Conservation (phyloP, 53 echinoderm and acorn worm genomes). For the Hippasteria phrygiana region DNA sequence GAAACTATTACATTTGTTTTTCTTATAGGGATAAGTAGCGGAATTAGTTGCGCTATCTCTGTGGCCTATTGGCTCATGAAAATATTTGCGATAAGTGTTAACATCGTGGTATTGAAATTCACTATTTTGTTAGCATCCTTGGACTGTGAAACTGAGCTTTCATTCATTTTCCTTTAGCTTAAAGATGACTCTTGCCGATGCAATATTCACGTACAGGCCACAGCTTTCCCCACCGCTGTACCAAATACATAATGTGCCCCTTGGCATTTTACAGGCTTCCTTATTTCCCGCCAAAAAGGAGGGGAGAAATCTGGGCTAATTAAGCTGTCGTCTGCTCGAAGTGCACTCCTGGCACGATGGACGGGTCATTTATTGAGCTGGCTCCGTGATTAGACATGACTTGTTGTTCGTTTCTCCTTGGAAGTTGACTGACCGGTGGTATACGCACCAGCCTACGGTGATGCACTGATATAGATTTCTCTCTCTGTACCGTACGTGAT, state of each 20-base stretch:
- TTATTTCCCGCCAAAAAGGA: slow-evolving; percentile 29
- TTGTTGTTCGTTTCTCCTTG: slow-evolving; percentile 27
- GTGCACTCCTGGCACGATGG: not conserved
- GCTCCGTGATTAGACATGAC: slow-evolving; percentile 38
- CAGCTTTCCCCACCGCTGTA: not conserved
- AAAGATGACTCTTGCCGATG: not conserved
- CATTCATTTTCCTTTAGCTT: too few relatives aligned
- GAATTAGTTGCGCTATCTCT: too few relatives aligned
- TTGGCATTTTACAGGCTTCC: slow-evolving; percentile 14
- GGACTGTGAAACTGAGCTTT: too few relatives aligned
- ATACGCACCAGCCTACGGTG: not conserved
- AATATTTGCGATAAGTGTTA: too few relatives aligned
- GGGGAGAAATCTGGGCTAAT: slow-evolving; percentile 54
- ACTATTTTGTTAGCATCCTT: too few relatives aligned
- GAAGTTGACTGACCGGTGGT: slow-evolving; percentile 51
- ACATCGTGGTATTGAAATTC: too few relatives aligned
- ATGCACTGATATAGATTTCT: not conserved
- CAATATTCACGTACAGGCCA: not conserved
- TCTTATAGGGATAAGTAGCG: too few relatives aligned
- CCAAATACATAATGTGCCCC: slow-evolving; percentile 42
- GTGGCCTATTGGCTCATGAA: too few relatives aligned
- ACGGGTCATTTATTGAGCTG: not conserved
- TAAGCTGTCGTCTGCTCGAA: slow-evolving; percentile 31
- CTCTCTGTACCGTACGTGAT: not conserved
- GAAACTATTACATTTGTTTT: too few relatives aligned